Evolutionary conservation across 2,888 invertebrate genomes (phyloP), one percentile per base, ranked within the genome.

Genomic region (Plagiodera versicolora): DNA sequence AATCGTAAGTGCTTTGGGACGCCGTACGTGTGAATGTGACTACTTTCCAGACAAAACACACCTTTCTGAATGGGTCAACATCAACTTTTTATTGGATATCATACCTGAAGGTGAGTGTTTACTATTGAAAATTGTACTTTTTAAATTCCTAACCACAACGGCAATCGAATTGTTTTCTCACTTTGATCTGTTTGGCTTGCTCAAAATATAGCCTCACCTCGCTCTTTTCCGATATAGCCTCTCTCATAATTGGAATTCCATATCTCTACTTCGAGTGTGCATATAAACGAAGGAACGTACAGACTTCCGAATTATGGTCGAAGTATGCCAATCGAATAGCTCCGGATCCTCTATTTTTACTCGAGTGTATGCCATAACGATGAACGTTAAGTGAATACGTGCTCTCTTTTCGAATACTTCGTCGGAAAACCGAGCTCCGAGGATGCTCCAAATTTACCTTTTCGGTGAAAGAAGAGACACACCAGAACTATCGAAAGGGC

Each of bases 281-380:
- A 39, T 39, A 39, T 39, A 39, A 39, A 39, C 39, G 39, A 39
- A n/a, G 39, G 14, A 39, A 39, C 39, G 39, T 14, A 39, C 14
- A 39, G 39, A n/a, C 39, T 39, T 39, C 4, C 39, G 14, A 39
- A 39, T 14, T 39, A 39, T 39, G 39, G 32, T 39, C 11, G 39
- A n/a, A 39, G 39, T 39, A 39, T 39, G 39, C 39, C 39, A 39
- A 39, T 39, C 39, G 11, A 10, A 39, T 39, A 50, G 50, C 50
- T 50, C 19, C 32, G 16, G 50, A 50, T 30, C 24, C 18, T 30
- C 30, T n/a, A 28, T 50, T 30, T 49, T 32, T 50, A 24, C 50
- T 32, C 32, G 30, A 32, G 30, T 32, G 50, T 32, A 50, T 50
- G 11, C 11, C 50, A 20, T 16, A 30, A 30, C 16, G 17, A 17